phyloP scores from a whole-genome alignment of 30 jellyfish, hydroid and myxozoan genomes.

The Cassiopea xamachana region DNA sequence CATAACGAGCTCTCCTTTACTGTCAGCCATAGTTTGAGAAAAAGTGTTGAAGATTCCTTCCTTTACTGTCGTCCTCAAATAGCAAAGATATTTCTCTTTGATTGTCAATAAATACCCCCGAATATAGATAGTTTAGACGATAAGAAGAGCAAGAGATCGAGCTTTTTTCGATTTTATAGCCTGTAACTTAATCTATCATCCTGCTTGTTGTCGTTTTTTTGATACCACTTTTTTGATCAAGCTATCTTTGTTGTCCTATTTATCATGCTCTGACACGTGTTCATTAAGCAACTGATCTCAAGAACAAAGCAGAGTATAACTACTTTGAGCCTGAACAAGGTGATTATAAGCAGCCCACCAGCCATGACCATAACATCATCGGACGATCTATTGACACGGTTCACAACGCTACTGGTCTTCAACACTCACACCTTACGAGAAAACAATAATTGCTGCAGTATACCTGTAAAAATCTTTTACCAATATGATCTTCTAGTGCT shows the following conservation, averaged over 20 bases:
- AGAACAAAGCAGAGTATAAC: not conserved
- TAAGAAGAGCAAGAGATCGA: not conserved
- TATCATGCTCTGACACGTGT: conserved; percentile 1
- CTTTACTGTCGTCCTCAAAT: no score
- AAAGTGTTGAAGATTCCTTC: not conserved
- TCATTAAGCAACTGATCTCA: not conserved
- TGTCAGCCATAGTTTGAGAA: conserved; percentile 47
- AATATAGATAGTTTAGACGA: not conserved
- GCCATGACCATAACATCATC: not conserved
- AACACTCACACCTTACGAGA: not conserved
- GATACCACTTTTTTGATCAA: not conserved
- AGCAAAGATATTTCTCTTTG: no score
- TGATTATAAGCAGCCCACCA: not conserved
- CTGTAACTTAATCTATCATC: not conserved
- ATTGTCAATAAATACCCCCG: no score
- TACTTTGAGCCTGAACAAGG: not conserved
- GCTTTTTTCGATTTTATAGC: not conserved
- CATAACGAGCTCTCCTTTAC: conserved; percentile 50
- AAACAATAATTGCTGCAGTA: not conserved
- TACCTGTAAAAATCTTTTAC: not conserved
- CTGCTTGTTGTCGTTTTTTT: not conserved
- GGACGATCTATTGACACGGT: conserved; percentile 10
- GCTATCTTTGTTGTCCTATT: not conserved
- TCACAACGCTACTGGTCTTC: not conserved
- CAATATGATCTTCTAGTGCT: not conserved